Evolutionary conservation across 2,113 vertebrate genomes (phyloP).

Genomic region (Lucifuga dentata): DNA sequence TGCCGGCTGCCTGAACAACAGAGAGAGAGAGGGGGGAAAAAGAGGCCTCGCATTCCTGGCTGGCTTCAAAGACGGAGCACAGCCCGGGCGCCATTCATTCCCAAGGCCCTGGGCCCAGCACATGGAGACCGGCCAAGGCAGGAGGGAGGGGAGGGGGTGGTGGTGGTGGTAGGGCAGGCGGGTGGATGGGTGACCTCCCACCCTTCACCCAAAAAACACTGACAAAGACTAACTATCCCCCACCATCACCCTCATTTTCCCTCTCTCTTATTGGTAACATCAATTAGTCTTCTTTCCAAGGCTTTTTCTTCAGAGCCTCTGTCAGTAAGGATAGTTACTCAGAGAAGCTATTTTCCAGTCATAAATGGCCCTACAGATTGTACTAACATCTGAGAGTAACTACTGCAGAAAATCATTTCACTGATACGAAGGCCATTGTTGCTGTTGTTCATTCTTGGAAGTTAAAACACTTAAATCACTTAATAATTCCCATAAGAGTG

Average conservation of each 20-base stretch:
- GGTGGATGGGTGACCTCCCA: constrained; percentile 68
- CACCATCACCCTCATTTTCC: constrained; percentile 14
- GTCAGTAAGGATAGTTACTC: not conserved
- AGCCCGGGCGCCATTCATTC: constrained; percentile 83
- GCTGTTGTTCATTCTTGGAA: not conserved
- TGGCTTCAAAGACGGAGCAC: constrained; percentile 82
- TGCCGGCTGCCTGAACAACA: constrained; percentile 77
- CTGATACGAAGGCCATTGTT: not conserved
- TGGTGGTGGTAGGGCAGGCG: constrained; percentile 30
- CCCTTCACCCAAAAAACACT: constrained; percentile 41
- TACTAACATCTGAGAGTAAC: too few species aligned
- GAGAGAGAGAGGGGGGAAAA: constrained; percentile 64
- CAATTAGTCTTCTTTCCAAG: constrained; percentile 1
- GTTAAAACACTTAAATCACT: too few species aligned
- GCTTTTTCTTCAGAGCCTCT: not conserved
- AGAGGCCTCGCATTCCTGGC: constrained; percentile 83
- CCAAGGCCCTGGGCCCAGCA: constrained; percentile 78
- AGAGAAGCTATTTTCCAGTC: too few species aligned
- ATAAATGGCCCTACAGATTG: too few species aligned
- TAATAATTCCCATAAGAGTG: not conserved
- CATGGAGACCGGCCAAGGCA: constrained; percentile 83
- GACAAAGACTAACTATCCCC: constrained; percentile 46
- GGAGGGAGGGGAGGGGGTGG: constrained; percentile 53
- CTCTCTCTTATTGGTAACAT: constrained; percentile 12
- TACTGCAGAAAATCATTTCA: not conserved